These are phyloP conservation scores for Neoitamus cyanurus DNA, from an alignment of 2,888 invertebrate species.

Conservation along the genomic window DNA sequence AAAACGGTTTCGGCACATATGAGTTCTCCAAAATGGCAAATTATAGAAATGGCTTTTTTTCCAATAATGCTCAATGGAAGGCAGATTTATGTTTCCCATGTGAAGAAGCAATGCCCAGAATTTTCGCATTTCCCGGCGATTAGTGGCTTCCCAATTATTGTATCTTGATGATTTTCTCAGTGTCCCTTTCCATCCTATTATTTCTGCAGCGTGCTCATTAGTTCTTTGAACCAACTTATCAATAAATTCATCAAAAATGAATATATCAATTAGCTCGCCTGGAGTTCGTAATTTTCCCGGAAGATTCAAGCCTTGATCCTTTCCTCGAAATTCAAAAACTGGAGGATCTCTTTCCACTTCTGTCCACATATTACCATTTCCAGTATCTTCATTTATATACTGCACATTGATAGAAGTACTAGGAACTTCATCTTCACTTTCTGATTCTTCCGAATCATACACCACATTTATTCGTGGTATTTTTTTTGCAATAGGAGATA, in stretches of 20 bases:
- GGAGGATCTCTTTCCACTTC: slow-evolving; percentile 23
- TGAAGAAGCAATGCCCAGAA: slow-evolving; percentile 37
- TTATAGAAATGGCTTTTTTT: slow-evolving; percentile 34
- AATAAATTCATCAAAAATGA: slow-evolving; percentile 11
- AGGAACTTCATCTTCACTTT: background rate
- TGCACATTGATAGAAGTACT: slow-evolving; percentile 22
- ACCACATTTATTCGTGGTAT: slow-evolving; percentile 5
- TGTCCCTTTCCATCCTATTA: background rate
- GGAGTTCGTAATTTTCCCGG: slow-evolving; percentile 27
- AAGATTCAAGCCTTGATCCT: slow-evolving; percentile 23
- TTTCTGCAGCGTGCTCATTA: slow-evolving; percentile 24
- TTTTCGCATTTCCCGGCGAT: slow-evolving; percentile 37
- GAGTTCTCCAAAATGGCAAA: slow-evolving; percentile 26
- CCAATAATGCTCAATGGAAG: slow-evolving; percentile 25
- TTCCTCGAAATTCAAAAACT: slow-evolving; percentile 27
- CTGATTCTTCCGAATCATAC: slow-evolving; percentile 10
- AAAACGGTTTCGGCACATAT: slow-evolving; percentile 27
- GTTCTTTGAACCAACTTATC: slow-evolving; percentile 24
- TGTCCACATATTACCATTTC: slow-evolving; percentile 25
- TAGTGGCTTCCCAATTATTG: background rate
- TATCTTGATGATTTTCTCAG: background rate
- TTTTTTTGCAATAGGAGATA: slow-evolving; percentile 20
- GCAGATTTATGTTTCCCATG: slow-evolving; percentile 35
- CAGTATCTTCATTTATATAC: slow-evolving; percentile 19
- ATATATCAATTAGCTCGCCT: slow-evolving; percentile 20